Evolutionary conservation across 2,113 vertebrate species (phyloP).

Genomic region (Diphyllodes magnificus): DNA sequence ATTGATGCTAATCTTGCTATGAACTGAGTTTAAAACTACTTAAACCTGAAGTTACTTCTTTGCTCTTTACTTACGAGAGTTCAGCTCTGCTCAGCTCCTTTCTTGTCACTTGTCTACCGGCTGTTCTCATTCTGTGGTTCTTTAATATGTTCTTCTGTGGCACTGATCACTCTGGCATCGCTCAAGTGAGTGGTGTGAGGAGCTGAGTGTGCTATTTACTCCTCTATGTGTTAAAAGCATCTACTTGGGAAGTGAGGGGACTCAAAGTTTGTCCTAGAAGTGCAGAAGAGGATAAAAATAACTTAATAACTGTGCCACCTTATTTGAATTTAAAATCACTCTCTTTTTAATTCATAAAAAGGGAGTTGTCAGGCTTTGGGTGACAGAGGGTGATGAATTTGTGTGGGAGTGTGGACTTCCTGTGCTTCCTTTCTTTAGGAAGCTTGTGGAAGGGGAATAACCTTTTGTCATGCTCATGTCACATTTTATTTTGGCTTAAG

Average conservation of each 20-base stretch:
- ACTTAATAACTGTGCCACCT: conserved; percentile 2
- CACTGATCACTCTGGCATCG: background rate
- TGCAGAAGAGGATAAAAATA: conserved; percentile 3
- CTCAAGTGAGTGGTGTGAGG: background rate
- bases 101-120: background rate
- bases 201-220: background rate
- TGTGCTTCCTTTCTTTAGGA: background rate
- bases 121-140: background rate
- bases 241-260: background rate
- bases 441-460: conserved; percentile 3
- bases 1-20: background rate
- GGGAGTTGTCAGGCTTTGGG: conserved; percentile 18
- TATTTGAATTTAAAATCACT: conserved; percentile 31
- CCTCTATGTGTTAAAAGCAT: background rate
- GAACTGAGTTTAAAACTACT: background rate
- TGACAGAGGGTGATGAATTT: conserved; percentile 12
- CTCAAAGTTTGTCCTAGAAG: background rate
- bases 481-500: conserved; percentile 15
- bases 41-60: background rate
- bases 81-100: background rate
- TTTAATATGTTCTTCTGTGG: background rate
- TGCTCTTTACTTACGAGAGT: background rate
- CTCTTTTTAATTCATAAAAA: conserved; percentile 30
- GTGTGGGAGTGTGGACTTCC: background rate
- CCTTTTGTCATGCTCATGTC: background rate